A percentile compares a stretch with the other conserved stretches of the same genome.
phyloP scores from a whole-genome alignment of 2,888 invertebrate species.

The Aplocera efformata region DNA sequence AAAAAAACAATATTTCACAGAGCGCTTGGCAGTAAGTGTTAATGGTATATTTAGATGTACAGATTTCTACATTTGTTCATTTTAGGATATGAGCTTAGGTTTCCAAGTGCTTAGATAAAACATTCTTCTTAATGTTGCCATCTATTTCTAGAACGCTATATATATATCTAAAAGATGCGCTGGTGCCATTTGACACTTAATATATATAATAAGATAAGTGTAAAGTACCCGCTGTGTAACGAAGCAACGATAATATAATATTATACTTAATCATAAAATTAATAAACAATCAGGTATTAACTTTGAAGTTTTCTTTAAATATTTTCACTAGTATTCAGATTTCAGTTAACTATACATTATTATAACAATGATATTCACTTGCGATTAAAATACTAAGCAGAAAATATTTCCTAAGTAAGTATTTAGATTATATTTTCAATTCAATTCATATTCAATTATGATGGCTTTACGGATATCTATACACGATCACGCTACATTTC shows the following conservation, averaged over 20 bases:
- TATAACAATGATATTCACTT: too few relatives aligned
- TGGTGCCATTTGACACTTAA: slow-evolving; percentile 41
- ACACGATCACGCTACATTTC: too few relatives aligned
- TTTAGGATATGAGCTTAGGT: neutral
- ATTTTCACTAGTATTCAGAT: neutral
- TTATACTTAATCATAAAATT: slow-evolving; percentile 5
- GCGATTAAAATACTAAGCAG: too few relatives aligned
- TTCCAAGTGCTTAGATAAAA: slow-evolving; percentile 1
- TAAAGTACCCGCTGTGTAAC: slow-evolving; percentile 30
- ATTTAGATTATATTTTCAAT: too few relatives aligned
- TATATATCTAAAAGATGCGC: slow-evolving; percentile 2
- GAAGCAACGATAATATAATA: slow-evolving; percentile 18
- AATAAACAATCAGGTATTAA: slow-evolving; percentile 23
- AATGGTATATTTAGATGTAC: too few relatives aligned
- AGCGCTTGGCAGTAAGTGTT: slow-evolving; percentile 4
- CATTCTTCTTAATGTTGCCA: neutral
- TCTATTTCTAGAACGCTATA: neutral
- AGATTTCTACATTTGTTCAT: too few relatives aligned
- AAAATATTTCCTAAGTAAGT: too few relatives aligned
- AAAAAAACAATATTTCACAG: neutral
- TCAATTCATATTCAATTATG: too few relatives aligned
- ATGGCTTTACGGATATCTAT: too few relatives aligned
- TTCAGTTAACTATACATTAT: too few relatives aligned
- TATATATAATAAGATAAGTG: slow-evolving; percentile 16
- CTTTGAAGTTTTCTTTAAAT: slow-evolving; percentile 19